Percentiles rank a stretch among this genome's conserved stretches.
Conservation (phyloP, 2,113 vertebrate genomes). For the Dissostichus mawsoni region DNA sequence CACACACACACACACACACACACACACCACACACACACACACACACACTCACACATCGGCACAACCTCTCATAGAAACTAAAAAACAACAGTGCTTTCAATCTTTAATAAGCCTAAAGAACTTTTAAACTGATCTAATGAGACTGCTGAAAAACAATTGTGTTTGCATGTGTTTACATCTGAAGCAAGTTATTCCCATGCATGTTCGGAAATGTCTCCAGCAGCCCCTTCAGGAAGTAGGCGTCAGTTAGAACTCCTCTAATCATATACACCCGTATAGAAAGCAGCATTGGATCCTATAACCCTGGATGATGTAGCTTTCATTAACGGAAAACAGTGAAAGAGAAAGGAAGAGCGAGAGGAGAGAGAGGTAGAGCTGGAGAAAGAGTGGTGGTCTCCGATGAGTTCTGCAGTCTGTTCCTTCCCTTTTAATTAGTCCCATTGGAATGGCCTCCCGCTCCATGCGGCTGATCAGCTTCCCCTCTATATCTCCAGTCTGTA, state of each 20-base stretch:
- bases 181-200: neutral
- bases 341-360: slow-evolving; percentile 48
- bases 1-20: slow-evolving; percentile 11
- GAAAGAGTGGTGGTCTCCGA: slow-evolving; percentile 68
- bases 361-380: slow-evolving; percentile 48
- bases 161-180: neutral
- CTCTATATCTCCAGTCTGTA: slow-evolving; percentile 58
- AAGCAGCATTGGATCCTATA: slow-evolving; percentile 41
- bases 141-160: neutral
- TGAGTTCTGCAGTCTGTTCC: slow-evolving; percentile 81
- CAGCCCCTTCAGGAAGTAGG: neutral
- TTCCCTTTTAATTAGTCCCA: slow-evolving; percentile 83
- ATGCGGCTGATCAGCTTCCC: slow-evolving; percentile 74
- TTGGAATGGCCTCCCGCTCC: slow-evolving; percentile 73
- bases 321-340: slow-evolving; percentile 56
- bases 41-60: neutral
- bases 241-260: slow-evolving; percentile 9
- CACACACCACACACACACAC: neutral
- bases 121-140: neutral
- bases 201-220: neutral
- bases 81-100: neutral
- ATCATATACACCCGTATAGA: slow-evolving; percentile 21
- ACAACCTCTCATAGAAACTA: slow-evolving; percentile 21
- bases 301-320: slow-evolving; percentile 68
- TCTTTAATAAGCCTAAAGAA: neutral